A percentile compares a stretch with the other conserved stretches of the same genome.
Evolutionary conservation across 2,888 invertebrate species (phyloP).

Genomic region (Parthenolecanium corni): DNA sequence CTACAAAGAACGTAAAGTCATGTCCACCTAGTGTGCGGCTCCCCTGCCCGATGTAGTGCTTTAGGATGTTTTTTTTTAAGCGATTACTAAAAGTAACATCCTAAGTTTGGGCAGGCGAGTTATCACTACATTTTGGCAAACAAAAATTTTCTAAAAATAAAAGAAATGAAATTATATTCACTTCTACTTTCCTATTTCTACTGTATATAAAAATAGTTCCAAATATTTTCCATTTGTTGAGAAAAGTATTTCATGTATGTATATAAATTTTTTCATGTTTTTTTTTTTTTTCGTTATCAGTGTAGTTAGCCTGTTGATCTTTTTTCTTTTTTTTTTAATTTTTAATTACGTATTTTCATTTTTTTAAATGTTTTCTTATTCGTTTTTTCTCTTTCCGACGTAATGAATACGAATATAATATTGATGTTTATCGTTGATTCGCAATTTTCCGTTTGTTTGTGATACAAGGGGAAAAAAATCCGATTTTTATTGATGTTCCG

Average conservation of each 20-base stretch:
- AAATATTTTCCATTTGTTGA: no score
- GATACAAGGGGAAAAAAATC: not conserved
- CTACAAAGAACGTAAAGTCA: constrained; percentile 92
- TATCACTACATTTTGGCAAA: constrained; percentile 24
- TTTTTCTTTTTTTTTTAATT: not conserved
- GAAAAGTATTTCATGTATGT: not conserved
- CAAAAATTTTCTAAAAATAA: no score
- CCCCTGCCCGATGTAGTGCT: constrained; percentile 59
- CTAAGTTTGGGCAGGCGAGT: constrained; percentile 28
- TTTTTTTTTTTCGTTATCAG: not conserved
- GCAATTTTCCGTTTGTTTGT: not conserved
- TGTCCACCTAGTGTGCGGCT: constrained; percentile 56
- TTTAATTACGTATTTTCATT: not conserved
- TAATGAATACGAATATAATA: constrained; percentile 10
- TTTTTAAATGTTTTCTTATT: not conserved
- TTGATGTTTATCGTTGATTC: not conserved
- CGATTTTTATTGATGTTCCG: no score
- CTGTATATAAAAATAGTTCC: constrained; percentile 9
- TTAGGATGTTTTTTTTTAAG: constrained; percentile 37
- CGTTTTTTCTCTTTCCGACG: not conserved
- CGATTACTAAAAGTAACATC: constrained; percentile 16
- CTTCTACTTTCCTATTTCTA: not conserved
- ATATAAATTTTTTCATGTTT: not conserved
- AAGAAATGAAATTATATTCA: no score
- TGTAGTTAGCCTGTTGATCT: constrained; percentile 1